A percentile compares a stretch with the other conserved stretches of the same genome.
phyloP scores from a whole-genome alignment of 2,888 invertebrate species.

The Thumatha senex region DNA sequence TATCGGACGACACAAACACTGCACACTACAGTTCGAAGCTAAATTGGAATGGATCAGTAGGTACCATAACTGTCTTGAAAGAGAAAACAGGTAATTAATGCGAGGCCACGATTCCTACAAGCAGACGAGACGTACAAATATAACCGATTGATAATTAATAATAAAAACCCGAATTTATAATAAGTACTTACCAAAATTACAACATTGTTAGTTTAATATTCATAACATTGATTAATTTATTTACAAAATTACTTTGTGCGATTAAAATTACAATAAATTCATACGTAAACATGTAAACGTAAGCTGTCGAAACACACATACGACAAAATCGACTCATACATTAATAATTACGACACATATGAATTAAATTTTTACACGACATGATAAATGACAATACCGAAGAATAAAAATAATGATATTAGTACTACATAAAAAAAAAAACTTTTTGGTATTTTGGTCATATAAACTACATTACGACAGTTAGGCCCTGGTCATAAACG shows the following conservation, averaged over 20 bases:
- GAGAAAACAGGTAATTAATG: conserved; percentile 40
- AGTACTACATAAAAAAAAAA: conserved; percentile 59
- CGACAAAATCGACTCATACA: conserved; percentile 20
- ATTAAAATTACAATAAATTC: conserved; percentile 27
- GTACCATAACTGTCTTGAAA: conserved; percentile 56
- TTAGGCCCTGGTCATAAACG: conserved; percentile 60
- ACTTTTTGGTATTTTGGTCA: conserved; percentile 61
- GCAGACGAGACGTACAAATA: conserved; percentile 24
- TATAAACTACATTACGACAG: conserved; percentile 61
- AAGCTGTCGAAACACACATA: conserved; percentile 21
- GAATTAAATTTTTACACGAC: conserved; percentile 14
- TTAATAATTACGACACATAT: conserved; percentile 18
- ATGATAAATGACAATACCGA: conserved; percentile 32
- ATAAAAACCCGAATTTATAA: conserved; percentile 52
- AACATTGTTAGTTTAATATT: conserved; percentile 50
- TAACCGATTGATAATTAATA: conserved; percentile 29
- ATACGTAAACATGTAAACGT: not conserved
- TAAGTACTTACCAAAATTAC: conserved; percentile 71
- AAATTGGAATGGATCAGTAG: conserved; percentile 63
- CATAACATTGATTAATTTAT: conserved; percentile 51
- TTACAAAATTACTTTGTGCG: conserved; percentile 57
- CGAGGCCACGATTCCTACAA: conserved; percentile 67
- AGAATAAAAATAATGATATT: conserved; percentile 50
- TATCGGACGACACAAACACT: conserved; percentile 45
- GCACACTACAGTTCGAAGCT: conserved; percentile 26